Conservation (phyloP, 2,888 invertebrate species). For the Syrista parreyssii region DNA sequence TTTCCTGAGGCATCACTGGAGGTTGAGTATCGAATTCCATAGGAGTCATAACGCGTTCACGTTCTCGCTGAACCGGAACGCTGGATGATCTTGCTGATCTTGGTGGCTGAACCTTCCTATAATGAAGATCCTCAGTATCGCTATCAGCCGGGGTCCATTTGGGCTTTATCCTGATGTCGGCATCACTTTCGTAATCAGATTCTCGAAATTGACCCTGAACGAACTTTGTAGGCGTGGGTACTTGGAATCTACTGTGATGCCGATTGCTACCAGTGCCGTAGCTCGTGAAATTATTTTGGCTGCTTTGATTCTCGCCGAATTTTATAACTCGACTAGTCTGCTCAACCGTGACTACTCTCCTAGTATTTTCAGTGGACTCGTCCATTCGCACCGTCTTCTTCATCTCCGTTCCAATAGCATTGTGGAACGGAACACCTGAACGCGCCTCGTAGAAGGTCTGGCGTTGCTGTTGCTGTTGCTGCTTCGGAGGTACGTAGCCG, state of each 20-base stretch:
- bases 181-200: conserved; percentile 79
- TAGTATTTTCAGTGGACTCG: conserved; percentile 75
- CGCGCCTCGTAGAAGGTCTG: conserved; percentile 70
- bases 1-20: conserved; percentile 63
- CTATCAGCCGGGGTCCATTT: conserved; percentile 75
- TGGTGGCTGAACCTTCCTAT: conserved; percentile 74
- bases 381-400: conserved; percentile 78
- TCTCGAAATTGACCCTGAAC: conserved; percentile 74
- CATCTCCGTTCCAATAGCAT: conserved; percentile 75
- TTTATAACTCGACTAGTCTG: conserved; percentile 78
- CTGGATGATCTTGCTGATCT: conserved; percentile 67
- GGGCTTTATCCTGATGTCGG: conserved; percentile 73
- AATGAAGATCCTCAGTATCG: conserved; percentile 71
- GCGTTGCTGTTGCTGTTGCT: conserved; percentile 47
- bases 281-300: conserved; percentile 6
- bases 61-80: conserved; percentile 59
- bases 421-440: conserved; percentile 71
- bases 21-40: conserved; percentile 73
- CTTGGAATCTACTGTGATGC: conserved; percentile 38
- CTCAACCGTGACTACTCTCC: conserved; percentile 75
- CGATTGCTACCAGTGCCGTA: conserved; percentile 20
- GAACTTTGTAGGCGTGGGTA: conserved; percentile 74
- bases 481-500: conserved; percentile 69
- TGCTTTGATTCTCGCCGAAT: conserved; percentile 68
- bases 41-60: conserved; percentile 70